Conservation (phyloP, 2,888 invertebrate genomes). For the Sinohyriopsis cumingii region DNA sequence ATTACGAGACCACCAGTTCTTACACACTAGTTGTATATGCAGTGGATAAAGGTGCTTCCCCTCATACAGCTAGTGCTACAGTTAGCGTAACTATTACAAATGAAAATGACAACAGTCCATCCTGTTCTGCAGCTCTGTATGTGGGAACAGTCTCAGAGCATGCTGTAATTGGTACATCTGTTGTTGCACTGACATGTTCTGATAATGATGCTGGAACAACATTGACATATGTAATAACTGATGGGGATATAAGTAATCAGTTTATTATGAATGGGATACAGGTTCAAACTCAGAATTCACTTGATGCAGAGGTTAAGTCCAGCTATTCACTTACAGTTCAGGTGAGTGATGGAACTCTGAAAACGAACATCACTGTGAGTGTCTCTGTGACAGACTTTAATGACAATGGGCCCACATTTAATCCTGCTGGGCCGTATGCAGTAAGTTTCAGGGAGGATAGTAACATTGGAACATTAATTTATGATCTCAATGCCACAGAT, state of each 20-base stretch:
- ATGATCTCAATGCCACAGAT: conserved; percentile 47
- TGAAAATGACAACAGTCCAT: conserved; percentile 53
- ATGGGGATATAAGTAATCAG: conserved; percentile 31
- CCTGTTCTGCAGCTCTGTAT: conserved; percentile 29
- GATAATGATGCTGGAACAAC: conserved; percentile 46
- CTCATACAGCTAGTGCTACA: conserved; percentile 35
- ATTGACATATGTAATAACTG: conserved; percentile 35
- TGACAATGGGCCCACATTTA: conserved; percentile 52
- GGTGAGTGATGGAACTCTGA: conserved; percentile 78
- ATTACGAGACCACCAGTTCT: conserved; percentile 49
- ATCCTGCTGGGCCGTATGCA: conserved; percentile 35
- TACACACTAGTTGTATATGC: conserved; percentile 49
- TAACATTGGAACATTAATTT: conserved; percentile 35
- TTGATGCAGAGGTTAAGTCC: conserved; percentile 49
- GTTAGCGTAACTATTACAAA: conserved; percentile 48
- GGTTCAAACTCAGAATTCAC: conserved; percentile 27
- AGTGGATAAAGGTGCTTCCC: conserved; percentile 41
- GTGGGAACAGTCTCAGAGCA: conserved; percentile 42
- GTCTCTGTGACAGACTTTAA: conserved; percentile 50
- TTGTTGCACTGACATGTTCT: conserved; percentile 37
- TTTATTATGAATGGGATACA: conserved; percentile 39
- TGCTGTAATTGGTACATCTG: conserved; percentile 25
- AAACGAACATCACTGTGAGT: conserved; percentile 85
- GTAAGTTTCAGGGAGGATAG: conserved; percentile 32
- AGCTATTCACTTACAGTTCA: conserved; percentile 40